Conservation (phyloP, 2,888 invertebrate species). For the Clitarchus hookeri region DNA sequence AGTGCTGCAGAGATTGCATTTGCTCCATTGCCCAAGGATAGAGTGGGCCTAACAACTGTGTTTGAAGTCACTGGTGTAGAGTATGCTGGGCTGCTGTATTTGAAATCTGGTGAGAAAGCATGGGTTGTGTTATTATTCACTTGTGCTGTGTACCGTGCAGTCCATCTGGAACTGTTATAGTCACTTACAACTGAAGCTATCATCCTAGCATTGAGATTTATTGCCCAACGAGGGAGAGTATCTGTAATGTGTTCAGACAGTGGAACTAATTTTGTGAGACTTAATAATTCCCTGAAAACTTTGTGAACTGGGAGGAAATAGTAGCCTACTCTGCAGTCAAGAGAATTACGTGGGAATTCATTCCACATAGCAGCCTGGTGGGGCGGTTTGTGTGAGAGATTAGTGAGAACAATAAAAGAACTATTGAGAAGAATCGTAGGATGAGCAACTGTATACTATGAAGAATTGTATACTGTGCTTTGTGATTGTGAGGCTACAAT, state of each 20-base stretch:
- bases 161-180: too few relatives aligned
- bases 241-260: too few relatives aligned
- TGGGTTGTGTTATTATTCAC: too few relatives aligned
- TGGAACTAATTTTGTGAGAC: background rate
- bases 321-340: background rate
- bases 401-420: background rate
- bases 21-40: too few relatives aligned
- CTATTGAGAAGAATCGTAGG: background rate
- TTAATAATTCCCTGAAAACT: background rate
- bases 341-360: slow-evolving; percentile 5
- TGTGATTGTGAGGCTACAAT: too few relatives aligned
- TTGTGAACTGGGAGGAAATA: background rate
- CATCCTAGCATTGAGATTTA: background rate
- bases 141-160: too few relatives aligned
- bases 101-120: too few relatives aligned
- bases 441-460: background rate
- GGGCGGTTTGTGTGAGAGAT: background rate
- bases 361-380: background rate
- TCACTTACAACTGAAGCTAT: background rate
- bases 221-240: background rate
- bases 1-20: too few relatives aligned
- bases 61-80: too few relatives aligned
- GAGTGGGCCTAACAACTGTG: too few relatives aligned
- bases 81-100: too few relatives aligned
- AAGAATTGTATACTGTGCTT: background rate